A percentile compares a stretch with the other conserved stretches of the same genome.
phyloP scores from a whole-genome alignment of 2,113 vertebrate species.

The Stigmatopora argus region DNA sequence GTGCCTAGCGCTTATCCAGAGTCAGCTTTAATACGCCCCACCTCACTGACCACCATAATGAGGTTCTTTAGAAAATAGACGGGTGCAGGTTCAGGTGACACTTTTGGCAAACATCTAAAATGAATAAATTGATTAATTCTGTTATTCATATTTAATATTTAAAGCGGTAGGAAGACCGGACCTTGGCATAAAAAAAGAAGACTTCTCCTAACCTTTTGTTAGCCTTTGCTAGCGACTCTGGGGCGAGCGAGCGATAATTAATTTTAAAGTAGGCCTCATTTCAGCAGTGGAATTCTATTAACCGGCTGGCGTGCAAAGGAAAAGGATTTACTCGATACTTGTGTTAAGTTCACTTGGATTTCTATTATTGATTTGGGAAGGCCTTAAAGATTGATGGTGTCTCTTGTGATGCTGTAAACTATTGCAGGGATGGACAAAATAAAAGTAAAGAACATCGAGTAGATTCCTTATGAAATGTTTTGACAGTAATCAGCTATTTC shows the following conservation, averaged over 20 bases:
- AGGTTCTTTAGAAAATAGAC: background rate
- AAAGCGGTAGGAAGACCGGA: background rate
- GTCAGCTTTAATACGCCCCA: background rate
- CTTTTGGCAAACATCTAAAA: constrained; percentile 18
- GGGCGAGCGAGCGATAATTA: constrained; percentile 11
- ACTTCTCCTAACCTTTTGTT: constrained; percentile 54
- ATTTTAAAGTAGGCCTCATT: constrained; percentile 31
- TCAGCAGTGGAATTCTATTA: constrained; percentile 1
- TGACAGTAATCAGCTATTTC: constrained; percentile 25
- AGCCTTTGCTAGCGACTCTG: constrained; percentile 42
- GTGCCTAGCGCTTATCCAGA: background rate
- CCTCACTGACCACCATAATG: background rate
- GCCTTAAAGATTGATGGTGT: background rate
- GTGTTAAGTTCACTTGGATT: constrained; percentile 8
- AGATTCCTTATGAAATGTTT: background rate
- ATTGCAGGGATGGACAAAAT: background rate
- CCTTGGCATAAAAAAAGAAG: constrained; percentile 21
- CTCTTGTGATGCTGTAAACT: background rate
- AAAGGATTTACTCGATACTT: constrained; percentile 5
- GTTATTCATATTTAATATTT: constrained; percentile 5
- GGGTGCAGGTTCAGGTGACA: background rate
- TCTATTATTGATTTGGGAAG: constrained; percentile 3
- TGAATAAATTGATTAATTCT: constrained; percentile 8
- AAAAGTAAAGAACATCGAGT: background rate
- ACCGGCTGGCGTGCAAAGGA: constrained; percentile 10